Percentiles rank a stretch among this genome's conserved stretches.
Conservation (phyloP, 2,888 invertebrate genomes). For the Dorcus parallelipipedus region DNA sequence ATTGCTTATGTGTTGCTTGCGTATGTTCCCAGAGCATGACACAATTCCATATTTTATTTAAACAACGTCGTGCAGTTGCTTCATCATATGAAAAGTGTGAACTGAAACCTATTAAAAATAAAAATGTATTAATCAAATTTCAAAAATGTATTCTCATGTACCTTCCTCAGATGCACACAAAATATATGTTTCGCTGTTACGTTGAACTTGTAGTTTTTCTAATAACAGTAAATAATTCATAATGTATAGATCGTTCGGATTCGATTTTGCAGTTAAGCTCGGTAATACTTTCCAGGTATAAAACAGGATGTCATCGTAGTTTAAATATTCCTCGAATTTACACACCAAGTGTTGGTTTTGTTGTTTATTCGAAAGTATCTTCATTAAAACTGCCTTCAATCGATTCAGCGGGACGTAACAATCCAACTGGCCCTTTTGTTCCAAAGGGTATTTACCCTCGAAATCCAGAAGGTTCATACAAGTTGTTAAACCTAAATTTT, state of each 20-base stretch:
- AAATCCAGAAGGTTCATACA: constrained; percentile 69
- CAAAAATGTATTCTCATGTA: constrained; percentile 9
- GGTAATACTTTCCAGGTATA: constrained; percentile 64
- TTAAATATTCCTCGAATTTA: constrained; percentile 71
- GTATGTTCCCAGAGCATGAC: constrained; percentile 73
- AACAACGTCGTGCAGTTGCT: constrained; percentile 51
- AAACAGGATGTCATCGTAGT: constrained; percentile 73
- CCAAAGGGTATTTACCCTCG: constrained; percentile 68
- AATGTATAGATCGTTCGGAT: constrained; percentile 47
- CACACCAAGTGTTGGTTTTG: constrained; percentile 60
- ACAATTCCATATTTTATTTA: constrained; percentile 74
- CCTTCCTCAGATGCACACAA: constrained; percentile 33
- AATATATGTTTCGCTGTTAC: constrained; percentile 35
- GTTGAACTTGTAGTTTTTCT: constrained; percentile 41
- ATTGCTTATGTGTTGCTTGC: constrained; percentile 68
- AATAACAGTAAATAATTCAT: constrained; percentile 43
- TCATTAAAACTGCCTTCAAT: constrained; percentile 64
- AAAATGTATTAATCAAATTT: background rate
- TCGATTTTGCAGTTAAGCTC: constrained; percentile 56
- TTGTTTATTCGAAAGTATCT: constrained; percentile 60
- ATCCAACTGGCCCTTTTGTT: constrained; percentile 49
- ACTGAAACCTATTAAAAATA: background rate
- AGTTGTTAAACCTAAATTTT: constrained; percentile 59
- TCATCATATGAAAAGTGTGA: constrained; percentile 55
- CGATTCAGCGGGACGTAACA: constrained; percentile 65